Evolutionary conservation across 1,140 invertebrate species (phyloP).

Genomic region (Dreissena rostriformis): DNA sequence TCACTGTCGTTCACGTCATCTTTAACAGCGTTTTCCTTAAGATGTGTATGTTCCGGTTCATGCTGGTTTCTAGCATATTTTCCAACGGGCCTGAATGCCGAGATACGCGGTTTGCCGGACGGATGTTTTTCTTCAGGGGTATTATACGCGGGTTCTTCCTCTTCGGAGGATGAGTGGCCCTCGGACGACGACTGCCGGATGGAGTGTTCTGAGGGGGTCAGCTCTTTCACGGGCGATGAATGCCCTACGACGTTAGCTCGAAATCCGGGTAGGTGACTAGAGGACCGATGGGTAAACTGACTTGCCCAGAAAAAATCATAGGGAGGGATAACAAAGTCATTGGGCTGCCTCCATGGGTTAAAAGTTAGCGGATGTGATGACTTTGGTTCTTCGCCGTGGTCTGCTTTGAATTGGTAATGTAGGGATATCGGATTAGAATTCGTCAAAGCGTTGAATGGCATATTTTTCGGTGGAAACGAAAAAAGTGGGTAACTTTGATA

Average conservation of each 20-base stretch:
- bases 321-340: slow-evolving; percentile 58
- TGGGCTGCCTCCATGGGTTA: slow-evolving; percentile 38
- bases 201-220: not conserved
- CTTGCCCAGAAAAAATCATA: slow-evolving; percentile 65
- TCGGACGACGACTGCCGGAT: slow-evolving; percentile 33
- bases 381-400: slow-evolving; percentile 22
- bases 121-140: not conserved
- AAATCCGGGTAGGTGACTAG: no score
- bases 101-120: not conserved
- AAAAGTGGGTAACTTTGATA: slow-evolving; percentile 62
- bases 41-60: not conserved
- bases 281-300: slow-evolving; percentile 44
- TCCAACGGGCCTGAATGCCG: slow-evolving; percentile 39
- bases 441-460: slow-evolving; percentile 53
- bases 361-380: slow-evolving; percentile 34
- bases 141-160: slow-evolving; percentile 29
- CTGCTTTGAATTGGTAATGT: slow-evolving; percentile 42
- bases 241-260: not conserved
- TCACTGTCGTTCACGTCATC: slow-evolving; percentile 27
- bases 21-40: not conserved
- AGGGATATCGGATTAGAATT: slow-evolving; percentile 54
- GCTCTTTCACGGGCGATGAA: slow-evolving; percentile 42
- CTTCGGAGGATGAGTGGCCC: slow-evolving; percentile 27
- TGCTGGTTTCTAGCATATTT: slow-evolving; percentile 25
- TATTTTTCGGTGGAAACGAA: slow-evolving; percentile 59